Percentiles rank a stretch among this genome's conserved stretches.
Evolutionary conservation across 2,113 vertebrate genomes (phyloP).

Genomic region (Prochilodus magdalenae): DNA sequence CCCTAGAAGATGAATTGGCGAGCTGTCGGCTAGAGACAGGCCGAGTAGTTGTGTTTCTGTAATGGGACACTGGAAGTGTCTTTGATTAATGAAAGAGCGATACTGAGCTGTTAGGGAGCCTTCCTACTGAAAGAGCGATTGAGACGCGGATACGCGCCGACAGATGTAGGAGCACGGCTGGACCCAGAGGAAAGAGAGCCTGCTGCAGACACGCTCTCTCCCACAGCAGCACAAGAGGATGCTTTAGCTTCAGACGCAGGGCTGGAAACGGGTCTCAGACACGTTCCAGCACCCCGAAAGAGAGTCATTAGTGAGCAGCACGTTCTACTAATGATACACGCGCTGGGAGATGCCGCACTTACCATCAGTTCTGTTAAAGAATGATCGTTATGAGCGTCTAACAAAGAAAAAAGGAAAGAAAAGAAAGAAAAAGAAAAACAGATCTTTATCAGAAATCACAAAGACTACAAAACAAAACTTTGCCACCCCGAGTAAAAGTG

Average conservation of each 20-base stretch:
- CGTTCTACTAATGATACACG: slow-evolving; percentile 36
- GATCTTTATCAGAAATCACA: neutral
- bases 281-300: slow-evolving; percentile 32
- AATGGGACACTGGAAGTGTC: slow-evolving; percentile 94
- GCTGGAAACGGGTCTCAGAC: slow-evolving; percentile 30
- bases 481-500: too few species aligned
- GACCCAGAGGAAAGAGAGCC: slow-evolving; percentile 36
- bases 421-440: neutral
- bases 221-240: slow-evolving; percentile 30
- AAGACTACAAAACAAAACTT: too few species aligned
- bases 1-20: slow-evolving; percentile 88
- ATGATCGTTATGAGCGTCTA: slow-evolving; percentile 26
- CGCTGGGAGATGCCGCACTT: slow-evolving; percentile 33
- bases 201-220: slow-evolving; percentile 31
- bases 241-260: slow-evolving; percentile 26
- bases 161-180: slow-evolving; percentile 71
- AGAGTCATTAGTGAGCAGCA: slow-evolving; percentile 41
- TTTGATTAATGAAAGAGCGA: slow-evolving; percentile 94
- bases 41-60: slow-evolving; percentile 89
- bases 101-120: slow-evolving; percentile 80
- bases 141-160: slow-evolving; percentile 80
- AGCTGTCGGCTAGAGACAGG: slow-evolving; percentile 90
- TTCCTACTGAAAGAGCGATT: slow-evolving; percentile 78
- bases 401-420: too few species aligned
- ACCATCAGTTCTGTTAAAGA: slow-evolving; percentile 15